Evolutionary conservation across 2,113 vertebrate species (phyloP).

Genomic region (Sinocyclocheilus anshuiensis): DNA sequence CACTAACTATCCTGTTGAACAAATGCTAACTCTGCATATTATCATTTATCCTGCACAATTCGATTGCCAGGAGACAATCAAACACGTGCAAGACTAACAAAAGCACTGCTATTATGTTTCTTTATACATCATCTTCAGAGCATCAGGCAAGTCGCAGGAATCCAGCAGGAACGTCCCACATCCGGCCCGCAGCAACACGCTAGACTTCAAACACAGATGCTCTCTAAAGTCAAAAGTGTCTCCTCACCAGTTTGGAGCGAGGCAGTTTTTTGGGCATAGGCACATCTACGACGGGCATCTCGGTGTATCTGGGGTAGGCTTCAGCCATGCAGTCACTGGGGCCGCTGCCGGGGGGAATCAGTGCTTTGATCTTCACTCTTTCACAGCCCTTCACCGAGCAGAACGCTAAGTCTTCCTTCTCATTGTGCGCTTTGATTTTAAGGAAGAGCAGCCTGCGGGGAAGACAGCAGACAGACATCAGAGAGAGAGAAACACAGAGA

Average conservation of each 20-base stretch:
- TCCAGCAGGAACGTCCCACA: not conserved
- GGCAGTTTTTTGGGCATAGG: slow-evolving; percentile 89
- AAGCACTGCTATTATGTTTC: not conserved
- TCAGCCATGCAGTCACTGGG: slow-evolving; percentile 84
- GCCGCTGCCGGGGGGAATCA: slow-evolving; percentile 79
- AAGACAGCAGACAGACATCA: not conserved
- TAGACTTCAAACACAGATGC: not conserved
- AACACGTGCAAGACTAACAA: not conserved
- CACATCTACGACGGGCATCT: slow-evolving; percentile 85
- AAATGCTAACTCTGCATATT: not conserved
- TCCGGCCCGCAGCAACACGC: not conserved
- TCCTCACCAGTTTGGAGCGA: slow-evolving; percentile 76
- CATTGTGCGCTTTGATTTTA: slow-evolving; percentile 85
- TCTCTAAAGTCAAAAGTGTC: slow-evolving; percentile 12
- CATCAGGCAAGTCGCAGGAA: not conserved
- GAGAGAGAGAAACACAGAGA: not conserved
- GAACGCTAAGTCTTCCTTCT: slow-evolving; percentile 87
- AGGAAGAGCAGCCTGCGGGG: slow-evolving; percentile 87
- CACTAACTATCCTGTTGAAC: not conserved
- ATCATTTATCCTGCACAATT: not conserved
- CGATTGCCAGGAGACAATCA: not conserved
- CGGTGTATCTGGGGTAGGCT: slow-evolving; percentile 85
- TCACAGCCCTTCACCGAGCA: slow-evolving; percentile 94
- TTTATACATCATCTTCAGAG: not conserved
- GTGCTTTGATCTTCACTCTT: slow-evolving; percentile 87